Base-by-base conservation (phyloP, 2,888 invertebrate species). In the Athrips mouffetella region DNA sequence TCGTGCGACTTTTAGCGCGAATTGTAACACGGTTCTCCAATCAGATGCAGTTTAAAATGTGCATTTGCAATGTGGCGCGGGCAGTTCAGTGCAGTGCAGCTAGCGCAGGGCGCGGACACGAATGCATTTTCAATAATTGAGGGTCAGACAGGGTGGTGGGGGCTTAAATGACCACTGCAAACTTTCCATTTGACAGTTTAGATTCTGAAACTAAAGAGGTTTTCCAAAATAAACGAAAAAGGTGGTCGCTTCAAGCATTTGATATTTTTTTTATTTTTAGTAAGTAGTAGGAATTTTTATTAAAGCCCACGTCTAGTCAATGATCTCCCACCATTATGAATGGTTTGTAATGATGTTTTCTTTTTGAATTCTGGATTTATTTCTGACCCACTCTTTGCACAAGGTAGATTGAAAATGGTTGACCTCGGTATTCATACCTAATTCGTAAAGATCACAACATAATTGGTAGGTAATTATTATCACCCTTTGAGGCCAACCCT, bases 81-180 rank as follows among this genome's bases (percentile, higher is more conserved):
- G n/a, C n/a, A n/a, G n/a, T n/a, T n/a, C n/a, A 30, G 63, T 64
- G 64, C 66, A 21, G 42, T 29, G 31, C 68, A 67, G 52, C 73
- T 70, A 75, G 73, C 74, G 66, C 76, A 71, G 80, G 82, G 83
- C 82, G 83, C 83, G 80, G 79, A 71, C 78, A 73, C 75, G 76
- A 82, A 83, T 86, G 85, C 84, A 87, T 87, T 87, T 87, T 87
- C 87, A 87, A 88, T 88, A 87, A 88, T 88, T 87, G 84, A 87
- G 79, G 84, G 86, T 85, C 87, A 87, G 87, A 88, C 87, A 65
- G 81, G 85, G 76, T 67, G 75, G 76, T 80, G 85, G 81, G 71
- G 80, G 75, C 63, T 84, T 81, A 85, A 87, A 85, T 81, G 72
- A 67, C 75, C 74, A 58, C 69, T 60, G 71, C 64, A 37, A 84